Conservation (phyloP, 2,797 vertebrate species). For the Pipistrellus pipistrellus region DNA sequence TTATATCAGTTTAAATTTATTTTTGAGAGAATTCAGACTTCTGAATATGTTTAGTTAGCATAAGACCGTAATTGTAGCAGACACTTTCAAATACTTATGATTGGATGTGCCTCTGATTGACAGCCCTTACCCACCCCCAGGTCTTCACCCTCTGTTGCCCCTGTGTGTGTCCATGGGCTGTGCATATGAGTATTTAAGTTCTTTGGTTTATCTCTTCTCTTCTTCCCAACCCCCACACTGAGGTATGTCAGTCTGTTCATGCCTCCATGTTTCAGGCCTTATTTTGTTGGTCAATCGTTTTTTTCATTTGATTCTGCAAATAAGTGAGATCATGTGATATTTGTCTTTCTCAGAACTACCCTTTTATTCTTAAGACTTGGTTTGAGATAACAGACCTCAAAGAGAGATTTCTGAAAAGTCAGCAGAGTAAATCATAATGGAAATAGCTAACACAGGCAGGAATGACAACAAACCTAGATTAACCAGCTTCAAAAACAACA, state of each 20-base stretch:
- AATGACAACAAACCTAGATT: conserved; percentile 37
- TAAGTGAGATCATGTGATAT: no score
- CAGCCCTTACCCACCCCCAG: not conserved
- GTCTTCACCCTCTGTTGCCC: no score
- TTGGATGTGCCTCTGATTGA: not conserved
- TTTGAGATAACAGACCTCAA: conserved; percentile 49
- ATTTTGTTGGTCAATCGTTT: no score
- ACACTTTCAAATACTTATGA: not conserved
- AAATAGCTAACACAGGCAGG: not conserved
- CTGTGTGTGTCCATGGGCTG: no score
- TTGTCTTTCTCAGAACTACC: not conserved
- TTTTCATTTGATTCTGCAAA: no score
- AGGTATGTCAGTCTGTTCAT: no score
- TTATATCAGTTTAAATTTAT: conserved; percentile 55
- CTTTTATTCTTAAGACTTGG: conserved; percentile 56
- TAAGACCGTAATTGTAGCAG: conserved; percentile 29
- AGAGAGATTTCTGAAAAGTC: conserved; percentile 31
- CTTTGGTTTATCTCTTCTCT: no score
- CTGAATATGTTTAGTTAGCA: conserved; percentile 18
- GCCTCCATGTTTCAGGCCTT: no score
- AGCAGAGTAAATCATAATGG: conserved; percentile 37
- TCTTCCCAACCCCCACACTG: no score
- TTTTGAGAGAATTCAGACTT: conserved; percentile 53
- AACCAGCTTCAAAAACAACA: conserved; percentile 58
- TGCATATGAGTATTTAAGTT: no score